Base-by-base conservation (phyloP, 2,113 vertebrate species). In the Chaetops frenatus region DNA sequence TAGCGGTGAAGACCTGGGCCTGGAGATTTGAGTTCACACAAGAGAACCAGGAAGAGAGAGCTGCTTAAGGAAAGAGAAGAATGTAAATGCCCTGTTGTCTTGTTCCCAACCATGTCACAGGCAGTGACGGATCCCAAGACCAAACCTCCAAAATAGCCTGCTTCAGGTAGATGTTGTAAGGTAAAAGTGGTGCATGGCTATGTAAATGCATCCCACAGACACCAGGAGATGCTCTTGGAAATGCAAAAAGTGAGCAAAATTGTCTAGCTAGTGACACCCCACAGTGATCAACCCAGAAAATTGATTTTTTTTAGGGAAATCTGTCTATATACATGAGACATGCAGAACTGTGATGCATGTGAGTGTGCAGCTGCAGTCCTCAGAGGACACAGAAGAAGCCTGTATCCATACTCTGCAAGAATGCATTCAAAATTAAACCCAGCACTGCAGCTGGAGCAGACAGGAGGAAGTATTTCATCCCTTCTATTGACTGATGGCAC, bases 141-240 rank as follows among this genome's bases (percentile, higher is more conserved):
- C 27, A 82, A 87, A 38, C 19, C 14, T 69, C 25, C 29, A 72
- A 33, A 93, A 88, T 16, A 69, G 76, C 11, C 61, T 58, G 16
- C 45, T 58, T 76, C 53, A 23, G 35, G 6, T 19, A 83, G 54
- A 29, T 40, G 8, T 14, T 25, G 7, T 21, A 79, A 45, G 61
- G 79, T 15, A 72, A 48, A 83, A 72, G 57, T 24, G 58, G 62
- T 22, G 16, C 22, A 3, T 27, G 27, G 35, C 29, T 65, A 11
- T 8, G 19, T 27, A 69, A 15, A 3, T 22, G 45, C 15, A 64
- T 33, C 25, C 36, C 54, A 29, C 0, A 0, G 54, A 33, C 31
- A 33, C n/a, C 36, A 57, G 70, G 13, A 90, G n/a, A 11, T 79
- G 48, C 31, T 91, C 53, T 47, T 65, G 53, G 9, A 87, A 71